A percentile compares a stretch with the other conserved stretches of the same genome.
phyloP scores from a whole-genome alignment of 2,797 vertebrate genomes.

The Petrocephalus sullivani region DNA sequence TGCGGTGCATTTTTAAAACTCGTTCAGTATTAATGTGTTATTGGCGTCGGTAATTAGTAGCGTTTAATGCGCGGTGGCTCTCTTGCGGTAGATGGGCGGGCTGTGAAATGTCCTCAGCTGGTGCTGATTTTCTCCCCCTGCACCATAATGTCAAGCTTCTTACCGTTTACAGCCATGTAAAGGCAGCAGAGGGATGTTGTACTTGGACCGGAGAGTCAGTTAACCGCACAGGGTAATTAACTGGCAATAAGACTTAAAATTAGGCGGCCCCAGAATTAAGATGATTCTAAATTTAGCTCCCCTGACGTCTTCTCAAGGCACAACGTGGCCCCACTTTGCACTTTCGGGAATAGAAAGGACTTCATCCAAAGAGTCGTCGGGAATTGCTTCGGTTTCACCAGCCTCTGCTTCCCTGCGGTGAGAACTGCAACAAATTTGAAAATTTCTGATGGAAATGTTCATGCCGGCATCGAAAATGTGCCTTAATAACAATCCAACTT shows the following conservation, averaged over 20 bases:
- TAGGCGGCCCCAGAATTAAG: background rate
- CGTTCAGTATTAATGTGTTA: background rate
- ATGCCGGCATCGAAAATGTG: background rate
- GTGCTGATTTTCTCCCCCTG: background rate
- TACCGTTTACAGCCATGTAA: background rate
- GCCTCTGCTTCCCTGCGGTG: background rate
- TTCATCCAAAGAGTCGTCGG: background rate
- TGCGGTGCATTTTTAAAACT: background rate
- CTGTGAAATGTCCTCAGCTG: background rate
- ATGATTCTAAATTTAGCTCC: background rate
- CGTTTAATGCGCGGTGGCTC: background rate
- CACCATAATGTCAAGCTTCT: background rate
- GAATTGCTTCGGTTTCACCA: background rate
- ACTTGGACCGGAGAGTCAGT: background rate
- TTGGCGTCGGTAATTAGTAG: background rate
- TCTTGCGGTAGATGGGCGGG: background rate
- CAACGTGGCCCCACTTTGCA: background rate
- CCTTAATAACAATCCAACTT: background rate
- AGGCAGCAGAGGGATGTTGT: background rate
- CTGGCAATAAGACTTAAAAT: background rate
- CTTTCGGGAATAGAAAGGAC: background rate
- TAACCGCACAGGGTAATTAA: background rate
- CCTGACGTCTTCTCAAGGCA: background rate
- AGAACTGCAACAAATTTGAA: background rate
- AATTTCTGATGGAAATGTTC: background rate